Evolutionary conservation across 1,140 invertebrate species (phyloP), one percentile per base, ranked within the genome.

Genomic region (Streblospio benedicti): DNA sequence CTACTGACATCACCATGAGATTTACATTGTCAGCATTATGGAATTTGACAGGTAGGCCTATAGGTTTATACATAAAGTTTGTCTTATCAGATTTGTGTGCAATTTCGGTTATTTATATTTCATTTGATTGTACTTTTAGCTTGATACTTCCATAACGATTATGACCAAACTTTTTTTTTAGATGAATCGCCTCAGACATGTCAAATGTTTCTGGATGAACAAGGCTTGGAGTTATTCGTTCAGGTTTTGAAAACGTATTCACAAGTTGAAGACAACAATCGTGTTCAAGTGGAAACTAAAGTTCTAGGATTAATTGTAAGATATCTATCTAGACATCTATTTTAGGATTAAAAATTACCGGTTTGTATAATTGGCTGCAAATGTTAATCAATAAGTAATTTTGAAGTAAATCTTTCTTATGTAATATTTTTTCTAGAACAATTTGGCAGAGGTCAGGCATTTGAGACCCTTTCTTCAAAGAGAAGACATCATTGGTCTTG

Each of bases 21-120:
- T 90, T 90, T 69, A 88, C 88, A 16, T 76, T 90, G 1, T 88
- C 86, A 68, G 87, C 87, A 30, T 75, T 91, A 2, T 91, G 88
- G 88, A 91, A 91, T 78, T 76, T 91, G 23, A 90, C 88, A 35
- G 80, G 79, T 80, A 65, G 53, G 30, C 52, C 58, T 44, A 14
- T 50, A 33, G 20, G 33, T 59, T 4, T 6, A 44, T 44, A n/a
- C n/a, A n/a, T n/a, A n/a, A n/a, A n/a, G n/a, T n/a, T n/a, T n/a
- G n/a, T n/a, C n/a, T n/a, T n/a, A n/a, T n/a, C n/a, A n/a, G n/a
- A n/a, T n/a, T n/a, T n/a, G n/a, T n/a, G n/a, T n/a, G n/a, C n/a
- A n/a, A n/a, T n/a, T n/a, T 9, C 33, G 20, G 33, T 14, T 30
- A 28, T 16, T n/a, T n/a, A n/a, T n/a, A n/a, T n/a, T n/a, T n/a